Evolutionary conservation across 1,140 invertebrate species (phyloP).

Genomic region (Zaprionus taronus): DNA sequence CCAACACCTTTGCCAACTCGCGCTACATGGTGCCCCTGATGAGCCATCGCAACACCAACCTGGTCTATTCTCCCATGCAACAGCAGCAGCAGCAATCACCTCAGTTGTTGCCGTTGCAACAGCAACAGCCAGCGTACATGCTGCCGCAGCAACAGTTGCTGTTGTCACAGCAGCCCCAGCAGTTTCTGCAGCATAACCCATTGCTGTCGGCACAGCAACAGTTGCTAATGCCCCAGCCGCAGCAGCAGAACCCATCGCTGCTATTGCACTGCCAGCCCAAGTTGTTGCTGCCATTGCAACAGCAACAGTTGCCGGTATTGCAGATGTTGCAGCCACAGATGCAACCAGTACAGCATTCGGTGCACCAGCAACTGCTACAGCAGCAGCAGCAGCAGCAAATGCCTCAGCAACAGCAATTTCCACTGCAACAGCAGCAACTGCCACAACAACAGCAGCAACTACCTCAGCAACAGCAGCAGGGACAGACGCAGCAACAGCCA

Average conservation of each 20-base stretch:
- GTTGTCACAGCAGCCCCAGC: neutral
- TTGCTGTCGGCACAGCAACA: slow-evolving; percentile 15
- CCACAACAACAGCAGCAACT: neutral
- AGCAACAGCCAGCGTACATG: slow-evolving; percentile 17
- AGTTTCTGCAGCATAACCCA: too few relatives aligned
- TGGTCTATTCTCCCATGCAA: slow-evolving; percentile 8
- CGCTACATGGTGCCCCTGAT: slow-evolving; percentile 57
- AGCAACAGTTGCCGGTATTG: neutral
- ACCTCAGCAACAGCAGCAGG: neutral
- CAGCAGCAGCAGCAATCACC: neutral
- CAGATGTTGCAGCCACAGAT: neutral
- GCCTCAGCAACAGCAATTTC: neutral
- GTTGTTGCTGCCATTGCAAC: neutral
- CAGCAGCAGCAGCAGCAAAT: slow-evolving; percentile 5
- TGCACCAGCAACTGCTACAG: slow-evolving; percentile 2
- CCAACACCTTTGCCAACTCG: slow-evolving; percentile 30
- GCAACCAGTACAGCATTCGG: neutral
- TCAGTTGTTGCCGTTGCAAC: neutral
- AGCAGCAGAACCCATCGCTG: slow-evolving; percentile 1
- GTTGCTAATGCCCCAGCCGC: neutral
- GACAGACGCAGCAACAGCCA: neutral
- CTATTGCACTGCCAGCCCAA: neutral
- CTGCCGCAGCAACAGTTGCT: slow-evolving; percentile 18
- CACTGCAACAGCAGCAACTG: neutral
- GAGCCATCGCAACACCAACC: slow-evolving; percentile 37